Base-by-base conservation (phyloP, 2,888 invertebrate species). In the Drosophila merina region DNA sequence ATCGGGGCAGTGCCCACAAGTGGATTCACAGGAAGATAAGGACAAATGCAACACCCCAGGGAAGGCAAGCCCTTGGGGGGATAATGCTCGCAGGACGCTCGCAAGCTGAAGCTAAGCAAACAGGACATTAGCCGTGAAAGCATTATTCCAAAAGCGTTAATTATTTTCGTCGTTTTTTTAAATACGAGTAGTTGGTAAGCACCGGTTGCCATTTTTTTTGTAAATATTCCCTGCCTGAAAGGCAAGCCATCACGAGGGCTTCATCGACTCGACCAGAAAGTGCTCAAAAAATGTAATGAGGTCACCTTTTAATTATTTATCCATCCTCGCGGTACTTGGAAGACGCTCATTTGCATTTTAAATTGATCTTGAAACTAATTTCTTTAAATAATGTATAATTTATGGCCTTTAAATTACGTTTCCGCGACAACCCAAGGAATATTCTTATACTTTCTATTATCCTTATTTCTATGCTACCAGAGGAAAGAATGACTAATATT, bases 61-160 rank as follows among this genome's bases (percentile, higher is more conserved):
- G n/a, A n/a, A 5, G 36, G 12, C n/a, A 36, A 6, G n/a, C 36
- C 36, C 36, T 36, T 36, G 6, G 36, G 36, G 4, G 36, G 12
- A 36, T 36, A 36, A 36, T 36, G 12, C 36, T 36, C 36, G 36
- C 36, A 36, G 36, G 36, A 36, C 36, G 10, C n/a, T 36, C 36
- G 36, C 40, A 42, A 42, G 40, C 14, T 42, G 40, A 4, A 42
- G 20, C 20, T 42, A 42, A 42, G 40, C 40, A 14, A 42, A 20
- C 40, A 42, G 40, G 40, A 42, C 40, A 42, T 42, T 1, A 20
- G 20, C 40, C 36, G 36, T 36, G 36, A 36, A 36, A n/a, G 36
- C 36, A 36, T 36, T 36, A 36, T n/a, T 36, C 12, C 1, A 20
- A 42, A 4, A 20, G 40, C 40, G 40, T 20, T 42, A 42, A 42